phyloP scores from a whole-genome alignment of 2,113 vertebrate genomes.

The Recurvirostra avosetta region DNA sequence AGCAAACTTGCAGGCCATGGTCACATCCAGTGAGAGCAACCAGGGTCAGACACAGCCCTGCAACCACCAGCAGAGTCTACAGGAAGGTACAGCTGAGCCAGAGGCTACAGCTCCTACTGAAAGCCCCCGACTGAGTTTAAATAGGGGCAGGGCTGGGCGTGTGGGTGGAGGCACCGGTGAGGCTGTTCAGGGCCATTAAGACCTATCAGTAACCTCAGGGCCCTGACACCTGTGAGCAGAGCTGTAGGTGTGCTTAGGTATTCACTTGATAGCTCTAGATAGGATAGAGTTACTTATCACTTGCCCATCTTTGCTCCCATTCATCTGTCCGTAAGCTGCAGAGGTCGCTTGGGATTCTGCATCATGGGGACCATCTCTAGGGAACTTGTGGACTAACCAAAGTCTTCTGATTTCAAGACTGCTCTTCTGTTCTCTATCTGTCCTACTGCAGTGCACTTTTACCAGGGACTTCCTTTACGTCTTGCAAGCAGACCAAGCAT shows the following conservation, averaged over 20 bases:
- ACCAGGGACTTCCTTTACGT: neutral
- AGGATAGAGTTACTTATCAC: neutral
- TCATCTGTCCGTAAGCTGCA: neutral
- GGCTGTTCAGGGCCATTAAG: neutral
- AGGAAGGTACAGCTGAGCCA: rapidly evolving
- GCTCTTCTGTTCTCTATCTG: neutral
- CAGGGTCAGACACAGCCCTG: neutral
- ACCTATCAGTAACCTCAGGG: neutral
- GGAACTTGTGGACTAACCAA: neutral
- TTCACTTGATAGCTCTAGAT: neutral
- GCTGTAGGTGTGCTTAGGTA: neutral
- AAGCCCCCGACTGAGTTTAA: neutral
- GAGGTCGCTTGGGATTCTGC: neutral
- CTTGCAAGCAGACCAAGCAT: neutral
- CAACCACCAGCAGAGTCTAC: neutral
- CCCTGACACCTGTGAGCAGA: neutral
- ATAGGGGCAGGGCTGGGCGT: neutral
- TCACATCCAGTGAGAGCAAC: neutral
- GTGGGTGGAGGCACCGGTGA: neutral
- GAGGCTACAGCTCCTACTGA: rapidly evolving
- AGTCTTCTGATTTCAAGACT: neutral
- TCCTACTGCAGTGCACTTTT: neutral
- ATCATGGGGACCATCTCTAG: too few relatives aligned
- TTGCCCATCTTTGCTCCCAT: neutral
- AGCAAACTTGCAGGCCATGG: neutral